These are phyloP conservation scores for Druon quercuslanigerum DNA, from an alignment of 1,140 invertebrate genomes.

Conservation along the genomic window DNA sequence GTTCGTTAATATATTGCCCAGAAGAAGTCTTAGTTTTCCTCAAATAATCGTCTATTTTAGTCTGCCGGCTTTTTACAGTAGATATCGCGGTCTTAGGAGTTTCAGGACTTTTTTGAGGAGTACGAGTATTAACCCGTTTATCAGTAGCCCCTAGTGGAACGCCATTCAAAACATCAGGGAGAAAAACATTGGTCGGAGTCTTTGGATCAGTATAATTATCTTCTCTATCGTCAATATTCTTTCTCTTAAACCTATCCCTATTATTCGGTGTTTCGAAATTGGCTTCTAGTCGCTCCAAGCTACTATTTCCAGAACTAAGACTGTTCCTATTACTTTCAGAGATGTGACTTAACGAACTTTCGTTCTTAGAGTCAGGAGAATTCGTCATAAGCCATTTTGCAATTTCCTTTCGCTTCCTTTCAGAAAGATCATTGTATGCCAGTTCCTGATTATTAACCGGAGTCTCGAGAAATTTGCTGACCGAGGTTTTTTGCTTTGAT, in stretches of 20 bases:
- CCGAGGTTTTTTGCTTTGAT: background rate
- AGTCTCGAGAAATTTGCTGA: background rate
- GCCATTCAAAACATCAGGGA: background rate
- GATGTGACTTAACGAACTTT: constrained; percentile 56
- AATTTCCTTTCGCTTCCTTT: constrained; percentile 65
- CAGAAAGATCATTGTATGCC: constrained; percentile 49
- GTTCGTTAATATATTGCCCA: background rate
- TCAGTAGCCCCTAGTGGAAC: background rate
- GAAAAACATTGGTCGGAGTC: constrained; percentile 13
- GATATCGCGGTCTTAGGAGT: background rate
- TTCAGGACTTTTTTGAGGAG: background rate
- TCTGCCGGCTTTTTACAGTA: constrained; percentile 15
- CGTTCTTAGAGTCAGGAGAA: constrained; percentile 55
- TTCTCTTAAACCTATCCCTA: constrained; percentile 59
- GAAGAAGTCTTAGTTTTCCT: constrained; percentile 31
- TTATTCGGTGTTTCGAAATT: constrained; percentile 74
- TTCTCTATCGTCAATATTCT: constrained; percentile 31
- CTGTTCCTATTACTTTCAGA: constrained; percentile 56
- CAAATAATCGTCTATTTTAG: constrained; percentile 40
- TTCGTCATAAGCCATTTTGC: constrained; percentile 66
- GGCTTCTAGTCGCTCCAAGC: constrained; percentile 69
- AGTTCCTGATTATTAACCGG: background rate
- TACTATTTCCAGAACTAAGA: constrained; percentile 69
- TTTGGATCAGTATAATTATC: background rate
- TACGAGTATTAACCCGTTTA: constrained; percentile 12